These are phyloP conservation scores for human DNA, from an alignment of 2,113 vertebrate species.

Conservation along the genomic window DNA sequence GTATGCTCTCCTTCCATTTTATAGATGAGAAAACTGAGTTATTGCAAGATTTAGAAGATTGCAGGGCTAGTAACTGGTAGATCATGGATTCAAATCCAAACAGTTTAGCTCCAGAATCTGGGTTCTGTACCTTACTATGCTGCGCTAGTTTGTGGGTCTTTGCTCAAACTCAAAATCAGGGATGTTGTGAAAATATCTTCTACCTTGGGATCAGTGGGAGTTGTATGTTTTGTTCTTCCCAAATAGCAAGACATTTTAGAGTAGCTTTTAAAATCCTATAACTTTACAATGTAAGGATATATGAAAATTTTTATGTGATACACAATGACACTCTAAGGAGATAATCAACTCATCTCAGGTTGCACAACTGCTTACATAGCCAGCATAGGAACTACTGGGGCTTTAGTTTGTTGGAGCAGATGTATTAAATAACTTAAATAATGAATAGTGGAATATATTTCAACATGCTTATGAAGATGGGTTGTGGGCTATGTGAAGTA, in stretches of 20 bases:
- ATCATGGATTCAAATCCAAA: background rate
- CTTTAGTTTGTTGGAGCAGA: background rate
- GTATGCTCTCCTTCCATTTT: background rate
- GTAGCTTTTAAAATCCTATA: background rate
- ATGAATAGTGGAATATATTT: background rate
- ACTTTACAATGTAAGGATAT: background rate
- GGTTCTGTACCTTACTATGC: background rate
- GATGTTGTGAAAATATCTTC: background rate
- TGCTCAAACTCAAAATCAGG: background rate
- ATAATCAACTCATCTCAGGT: background rate
- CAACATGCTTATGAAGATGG: background rate
- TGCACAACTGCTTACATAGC: background rate
- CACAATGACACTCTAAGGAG: background rate
- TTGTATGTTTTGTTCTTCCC: background rate
- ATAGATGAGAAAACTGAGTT: background rate
- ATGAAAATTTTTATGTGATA: background rate
- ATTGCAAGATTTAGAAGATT: background rate
- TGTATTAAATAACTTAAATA: background rate
- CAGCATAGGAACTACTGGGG: background rate
- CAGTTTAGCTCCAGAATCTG: background rate
- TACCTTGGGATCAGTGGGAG: background rate
- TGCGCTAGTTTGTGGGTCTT: background rate
- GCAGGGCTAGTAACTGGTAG: background rate
- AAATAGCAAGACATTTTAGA: background rate
- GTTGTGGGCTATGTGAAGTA: background rate